phyloP scores from a whole-genome alignment of 2,113 vertebrate species.

The Nothocercus nigrocapillus region DNA sequence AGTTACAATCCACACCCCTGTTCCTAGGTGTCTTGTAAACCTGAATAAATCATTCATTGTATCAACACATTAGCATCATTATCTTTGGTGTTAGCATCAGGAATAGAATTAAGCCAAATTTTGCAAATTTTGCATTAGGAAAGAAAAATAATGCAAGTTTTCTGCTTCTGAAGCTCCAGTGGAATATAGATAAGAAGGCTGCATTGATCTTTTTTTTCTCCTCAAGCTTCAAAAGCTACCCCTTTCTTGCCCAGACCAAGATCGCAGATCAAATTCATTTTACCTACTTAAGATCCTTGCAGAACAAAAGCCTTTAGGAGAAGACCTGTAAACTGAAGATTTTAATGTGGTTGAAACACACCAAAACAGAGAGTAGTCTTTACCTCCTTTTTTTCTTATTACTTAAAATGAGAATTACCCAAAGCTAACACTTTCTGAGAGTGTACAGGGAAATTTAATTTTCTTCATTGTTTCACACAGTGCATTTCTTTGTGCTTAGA shows the following conservation, averaged over 20 bases:
- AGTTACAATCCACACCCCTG: background rate
- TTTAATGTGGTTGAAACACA: background rate
- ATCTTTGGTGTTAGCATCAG: background rate
- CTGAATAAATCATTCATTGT: background rate
- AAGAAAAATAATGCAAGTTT: conserved; percentile 20
- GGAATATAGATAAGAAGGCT: background rate
- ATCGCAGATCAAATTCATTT: conserved; percentile 12
- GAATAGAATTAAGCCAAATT: background rate
- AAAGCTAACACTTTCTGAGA: background rate
- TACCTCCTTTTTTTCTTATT: background rate
- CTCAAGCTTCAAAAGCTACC: background rate
- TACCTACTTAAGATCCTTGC: background rate
- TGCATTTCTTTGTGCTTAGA: background rate
- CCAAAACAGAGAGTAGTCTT: background rate
- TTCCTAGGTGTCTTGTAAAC: background rate
- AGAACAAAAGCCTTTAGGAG: conserved; percentile 20
- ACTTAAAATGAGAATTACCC: background rate
- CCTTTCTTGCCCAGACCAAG: conserved; percentile 16
- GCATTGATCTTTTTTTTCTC: background rate
- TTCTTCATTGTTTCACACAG: background rate
- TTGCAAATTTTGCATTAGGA: background rate
- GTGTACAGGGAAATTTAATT: background rate
- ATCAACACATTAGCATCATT: background rate
- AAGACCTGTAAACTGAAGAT: background rate
- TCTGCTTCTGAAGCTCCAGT: background rate